Evolutionary conservation across 2,113 vertebrate species (phyloP), one percentile per base, ranked within the genome.

Genomic region (Paramisgurnus dabryanus): DNA sequence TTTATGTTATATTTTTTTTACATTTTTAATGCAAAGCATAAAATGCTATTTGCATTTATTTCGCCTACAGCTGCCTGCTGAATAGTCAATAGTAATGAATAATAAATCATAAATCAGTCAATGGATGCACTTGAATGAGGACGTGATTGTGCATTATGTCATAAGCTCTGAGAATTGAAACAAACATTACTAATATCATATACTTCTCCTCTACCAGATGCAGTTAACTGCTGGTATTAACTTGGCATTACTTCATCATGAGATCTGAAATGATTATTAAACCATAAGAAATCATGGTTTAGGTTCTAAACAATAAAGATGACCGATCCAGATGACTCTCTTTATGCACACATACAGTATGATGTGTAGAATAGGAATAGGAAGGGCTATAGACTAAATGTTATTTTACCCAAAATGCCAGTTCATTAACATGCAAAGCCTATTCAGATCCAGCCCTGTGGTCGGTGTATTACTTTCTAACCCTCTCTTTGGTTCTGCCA

Each of bases 391-490:
- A 27, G 55, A 60, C 39, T 61, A 60, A 74, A 74, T 74, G 55
- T 61, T 45, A 40, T 45, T 43, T 73, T 22, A 73, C 0, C 10
- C 39, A 15, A 13, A n/a, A 45, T 61, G n/a, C 55, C 71, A 60
- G n/a, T 58, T 74, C n/a, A 74, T 74, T 61, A 60, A 15, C 10
- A 61, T 60, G 71, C 40, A 61, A 72, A 41, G 71, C 40, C 11
- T 6, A 45, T 74, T 61, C 58, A 61, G n/a, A 74, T 74, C 71
- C 71, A 74, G 55, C 11, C 69, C 17, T 0, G 2, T 72, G 53
- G 50, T 72, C 53, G 41, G 15, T 13, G n/a, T 1, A 9, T 12
- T 73, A 60, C n/a, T 60, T 58, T 45, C 5, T 27, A 3, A 27
- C 40, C 45, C 55, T 47, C 45, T 43, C 39, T 73, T 60, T 60